Conservation (phyloP, 2,797 vertebrate species). For the Intellagama lesueurii region DNA sequence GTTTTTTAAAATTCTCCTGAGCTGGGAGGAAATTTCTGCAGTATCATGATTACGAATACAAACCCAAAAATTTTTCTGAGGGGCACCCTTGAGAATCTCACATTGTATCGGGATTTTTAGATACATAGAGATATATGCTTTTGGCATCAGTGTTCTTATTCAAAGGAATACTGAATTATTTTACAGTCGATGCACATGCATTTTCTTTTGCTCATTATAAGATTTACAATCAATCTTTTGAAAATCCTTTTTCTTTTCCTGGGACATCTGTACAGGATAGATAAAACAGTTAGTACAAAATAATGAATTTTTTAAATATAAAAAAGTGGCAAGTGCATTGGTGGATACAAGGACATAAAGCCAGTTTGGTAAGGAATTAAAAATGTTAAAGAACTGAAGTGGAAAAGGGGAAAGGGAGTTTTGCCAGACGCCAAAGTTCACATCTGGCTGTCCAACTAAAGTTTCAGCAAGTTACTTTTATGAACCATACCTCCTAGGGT, state of each 20-base stretch:
- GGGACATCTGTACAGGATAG: neutral
- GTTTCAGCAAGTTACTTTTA: no score
- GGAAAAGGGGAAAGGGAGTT: neutral
- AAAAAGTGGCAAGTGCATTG: neutral
- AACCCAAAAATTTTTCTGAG: neutral
- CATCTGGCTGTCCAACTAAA: neutral
- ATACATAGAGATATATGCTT: no score
- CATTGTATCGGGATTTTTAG: neutral
- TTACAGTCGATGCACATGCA: neutral
- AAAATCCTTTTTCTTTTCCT: no score
- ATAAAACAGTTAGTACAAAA: neutral
- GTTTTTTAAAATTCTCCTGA: no score
- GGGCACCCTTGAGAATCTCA: neutral
- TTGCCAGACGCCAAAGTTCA: neutral
- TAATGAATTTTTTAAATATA: neutral
- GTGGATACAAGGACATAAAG: neutral
- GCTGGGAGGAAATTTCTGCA: no score
- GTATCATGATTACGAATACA: neutral
- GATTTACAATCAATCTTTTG: neutral
- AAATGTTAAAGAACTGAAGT: neutral
- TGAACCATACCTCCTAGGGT: no score
- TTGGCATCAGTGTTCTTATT: neutral
- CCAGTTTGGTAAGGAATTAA: neutral
- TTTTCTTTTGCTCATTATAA: neutral
- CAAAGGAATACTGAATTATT: neutral